Evolutionary conservation across 1,140 invertebrate species (phyloP), one percentile per base, ranked within the genome.

Genomic region (Nixonia krombeini): DNA sequence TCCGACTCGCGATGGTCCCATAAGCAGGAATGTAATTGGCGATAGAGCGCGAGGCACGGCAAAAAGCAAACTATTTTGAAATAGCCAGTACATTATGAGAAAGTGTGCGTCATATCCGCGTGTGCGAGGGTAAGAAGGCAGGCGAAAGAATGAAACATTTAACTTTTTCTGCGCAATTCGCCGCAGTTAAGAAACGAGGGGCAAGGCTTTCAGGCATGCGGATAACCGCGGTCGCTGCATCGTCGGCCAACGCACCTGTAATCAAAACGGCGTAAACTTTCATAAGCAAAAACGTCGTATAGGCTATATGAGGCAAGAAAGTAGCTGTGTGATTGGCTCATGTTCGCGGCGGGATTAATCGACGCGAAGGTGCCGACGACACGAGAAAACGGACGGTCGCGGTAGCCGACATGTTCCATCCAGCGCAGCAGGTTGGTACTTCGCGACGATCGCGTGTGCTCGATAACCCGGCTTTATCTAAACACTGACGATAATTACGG

Each of bases 191-290:
- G 49, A 40, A 53, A 53, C 46, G 21, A 59, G 23, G 23, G 55
- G 13, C 37, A 50, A 65, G 53, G 58, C 41, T 45, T 47, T 47
- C 40, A 51, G 23, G 31, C 9, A 13, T 33, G 31, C 10, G 2
- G 10, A 33, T 15, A 17, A 25, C 7, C 12, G 12, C 26, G 2
- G 21, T 17, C 2, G n/a, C 45, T 33, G 31, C 31, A 25, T 45
- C 12, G 58, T 46, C 62, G 58, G 58, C 58, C 25, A 31, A 26
- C 44, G 45, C 41, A 67, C 71, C 62, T 75, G 44, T 71, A 77
- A 73, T 81, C 68, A 70, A 66, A 69, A 40, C 67, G 55, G 58
- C 63, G 63, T 73, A 70, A 78, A 75, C 38, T 64, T 56, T 44
- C 55, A 31, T 51, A 64, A 49, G 55, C 53, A 64, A 64, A 69